A percentile compares a stretch with the other conserved stretches of the same genome.
phyloP scores from a whole-genome alignment of 2,113 vertebrate species.

The Gulo gulo region DNA sequence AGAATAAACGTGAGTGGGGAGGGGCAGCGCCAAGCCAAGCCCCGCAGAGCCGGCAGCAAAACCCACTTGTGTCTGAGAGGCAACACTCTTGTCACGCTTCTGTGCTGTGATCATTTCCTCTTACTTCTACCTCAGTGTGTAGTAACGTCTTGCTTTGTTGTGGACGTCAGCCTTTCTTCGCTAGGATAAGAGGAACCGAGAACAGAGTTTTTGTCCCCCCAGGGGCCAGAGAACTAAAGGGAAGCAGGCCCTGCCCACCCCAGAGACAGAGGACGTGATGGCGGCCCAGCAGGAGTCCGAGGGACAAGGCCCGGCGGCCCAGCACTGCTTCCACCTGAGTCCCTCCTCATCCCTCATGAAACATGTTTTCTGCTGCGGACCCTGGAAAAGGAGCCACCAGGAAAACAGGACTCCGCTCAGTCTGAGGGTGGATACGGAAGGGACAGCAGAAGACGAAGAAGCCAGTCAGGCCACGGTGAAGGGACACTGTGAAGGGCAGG shows the following conservation, averaged over 20 bases:
- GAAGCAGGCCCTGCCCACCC: background rate
- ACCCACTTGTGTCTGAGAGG: background rate
- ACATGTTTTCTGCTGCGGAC: background rate
- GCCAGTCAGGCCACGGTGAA: background rate
- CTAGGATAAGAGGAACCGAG: constrained; percentile 47
- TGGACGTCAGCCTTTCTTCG: background rate
- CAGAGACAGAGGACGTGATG: rapidly evolving
- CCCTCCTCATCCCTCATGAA: background rate
- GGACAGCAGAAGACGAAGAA: background rate
- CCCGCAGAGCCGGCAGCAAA: background rate
- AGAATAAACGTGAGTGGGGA: constrained; percentile 3
- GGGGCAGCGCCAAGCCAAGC: background rate
- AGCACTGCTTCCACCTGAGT: background rate
- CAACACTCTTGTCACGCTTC: background rate
- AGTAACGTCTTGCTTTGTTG: background rate
- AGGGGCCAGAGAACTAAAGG: background rate
- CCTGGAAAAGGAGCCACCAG: background rate
- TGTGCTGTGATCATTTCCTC: background rate
- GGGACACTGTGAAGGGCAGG: background rate
- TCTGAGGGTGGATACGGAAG: background rate
- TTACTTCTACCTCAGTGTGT: background rate
- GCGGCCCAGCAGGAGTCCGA: background rate
- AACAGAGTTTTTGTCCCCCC: background rate
- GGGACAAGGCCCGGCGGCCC: background rate
- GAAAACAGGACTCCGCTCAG: background rate